These are phyloP conservation scores for Goniozus legneri DNA, from an alignment of 1,140 invertebrate genomes.

Conservation along the genomic window DNA sequence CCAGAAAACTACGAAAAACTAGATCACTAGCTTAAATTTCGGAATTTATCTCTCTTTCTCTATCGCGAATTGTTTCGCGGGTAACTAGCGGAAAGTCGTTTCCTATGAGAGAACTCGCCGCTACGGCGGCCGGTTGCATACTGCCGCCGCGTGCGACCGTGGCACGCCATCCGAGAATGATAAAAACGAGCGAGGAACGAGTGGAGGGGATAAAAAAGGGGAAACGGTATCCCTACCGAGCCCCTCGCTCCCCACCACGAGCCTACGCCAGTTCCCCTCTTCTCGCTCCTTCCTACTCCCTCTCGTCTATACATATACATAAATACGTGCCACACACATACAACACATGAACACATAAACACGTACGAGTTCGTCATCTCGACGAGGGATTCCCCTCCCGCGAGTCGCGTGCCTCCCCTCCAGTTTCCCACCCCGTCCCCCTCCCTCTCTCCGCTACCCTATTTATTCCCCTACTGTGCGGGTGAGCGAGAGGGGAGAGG, in stretches of 20 bases:
- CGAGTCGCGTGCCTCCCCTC: background rate
- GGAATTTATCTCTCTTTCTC: no score
- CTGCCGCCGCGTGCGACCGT: constrained; percentile 45
- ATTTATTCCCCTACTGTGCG: background rate
- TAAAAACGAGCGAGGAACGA: background rate
- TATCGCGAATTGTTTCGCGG: background rate
- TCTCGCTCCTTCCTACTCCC: no score
- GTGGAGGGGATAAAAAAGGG: background rate
- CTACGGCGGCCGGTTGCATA: constrained; percentile 45
- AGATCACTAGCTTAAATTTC: no score
- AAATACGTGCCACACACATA: no score
- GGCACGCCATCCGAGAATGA: constrained; percentile 36
- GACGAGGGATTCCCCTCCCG: constrained; percentile 6
- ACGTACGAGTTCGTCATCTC: no score
- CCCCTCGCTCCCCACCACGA: constrained; percentile 14
- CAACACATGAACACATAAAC: no score
- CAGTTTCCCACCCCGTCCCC: background rate
- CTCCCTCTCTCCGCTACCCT: no score
- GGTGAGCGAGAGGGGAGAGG: no score
- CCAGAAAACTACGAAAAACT: no score
- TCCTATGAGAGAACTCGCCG: constrained; percentile 27
- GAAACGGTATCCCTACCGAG: no score
- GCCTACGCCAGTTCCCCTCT: no score
- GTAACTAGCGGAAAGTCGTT: background rate
- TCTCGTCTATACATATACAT: no score